phyloP scores from a whole-genome alignment of 2,113 vertebrate genomes.

The Tamias sibiricus region DNA sequence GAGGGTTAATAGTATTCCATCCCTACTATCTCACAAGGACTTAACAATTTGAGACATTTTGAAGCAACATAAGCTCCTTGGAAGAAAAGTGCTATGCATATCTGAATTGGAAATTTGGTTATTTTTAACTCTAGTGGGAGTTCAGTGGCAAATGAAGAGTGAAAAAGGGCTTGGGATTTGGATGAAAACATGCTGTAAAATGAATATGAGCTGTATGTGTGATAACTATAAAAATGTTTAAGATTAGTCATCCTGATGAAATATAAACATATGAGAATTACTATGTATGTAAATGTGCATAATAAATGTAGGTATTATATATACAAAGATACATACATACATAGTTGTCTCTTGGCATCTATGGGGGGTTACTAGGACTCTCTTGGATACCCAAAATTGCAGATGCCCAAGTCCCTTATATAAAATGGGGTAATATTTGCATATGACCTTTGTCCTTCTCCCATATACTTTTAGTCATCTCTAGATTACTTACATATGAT shows the following conservation, averaged over 20 bases:
- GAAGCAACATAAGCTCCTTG: slow-evolving; percentile 48
- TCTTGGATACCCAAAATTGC: not conserved
- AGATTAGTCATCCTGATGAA: slow-evolving; percentile 38
- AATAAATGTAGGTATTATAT: not conserved
- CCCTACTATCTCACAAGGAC: slow-evolving; percentile 7
- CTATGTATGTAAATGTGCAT: not conserved
- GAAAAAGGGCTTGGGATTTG: slow-evolving; percentile 57
- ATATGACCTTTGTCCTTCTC: not conserved
- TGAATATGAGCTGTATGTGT: slow-evolving; percentile 50
- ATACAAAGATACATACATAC: too few relatives aligned
- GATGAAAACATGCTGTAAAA: slow-evolving; percentile 66
- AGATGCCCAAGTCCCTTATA: not conserved
- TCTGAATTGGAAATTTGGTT: slow-evolving; percentile 73
- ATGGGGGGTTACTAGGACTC: too few relatives aligned
- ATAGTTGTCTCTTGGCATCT: too few relatives aligned
- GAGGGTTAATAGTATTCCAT: slow-evolving; percentile 50
- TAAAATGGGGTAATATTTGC: not conserved
- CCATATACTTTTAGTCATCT: not conserved
- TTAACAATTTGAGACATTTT: slow-evolving; percentile 42
- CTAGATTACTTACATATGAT: not conserved
- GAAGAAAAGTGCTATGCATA: slow-evolving; percentile 55
- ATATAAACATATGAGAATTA: slow-evolving; percentile 50
- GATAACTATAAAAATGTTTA: slow-evolving; percentile 61
- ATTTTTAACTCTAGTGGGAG: slow-evolving; percentile 76
- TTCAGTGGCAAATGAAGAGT: slow-evolving; percentile 64